A percentile compares a stretch with the other conserved stretches of the same genome.
Evolutionary conservation across 2,113 vertebrate species (phyloP).

Genomic region (Apus apus): DNA sequence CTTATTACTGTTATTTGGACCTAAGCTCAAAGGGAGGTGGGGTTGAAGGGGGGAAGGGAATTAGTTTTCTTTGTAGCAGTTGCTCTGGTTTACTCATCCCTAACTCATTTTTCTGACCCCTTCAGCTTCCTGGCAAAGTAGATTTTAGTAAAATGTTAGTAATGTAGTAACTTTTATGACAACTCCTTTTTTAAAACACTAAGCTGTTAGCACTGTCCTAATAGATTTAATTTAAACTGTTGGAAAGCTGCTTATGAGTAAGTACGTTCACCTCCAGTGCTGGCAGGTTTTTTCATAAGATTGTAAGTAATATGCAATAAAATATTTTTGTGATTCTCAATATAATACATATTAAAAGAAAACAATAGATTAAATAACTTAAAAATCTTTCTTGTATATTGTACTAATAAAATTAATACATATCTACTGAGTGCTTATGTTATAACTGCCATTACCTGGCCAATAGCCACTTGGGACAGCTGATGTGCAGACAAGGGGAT

Average conservation of each 20-base stretch:
- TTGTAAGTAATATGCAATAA: background rate
- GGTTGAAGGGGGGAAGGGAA: background rate
- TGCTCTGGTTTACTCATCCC: background rate
- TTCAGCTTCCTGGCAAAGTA: background rate
- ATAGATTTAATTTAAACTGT: background rate
- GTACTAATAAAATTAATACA: background rate
- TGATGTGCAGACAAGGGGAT: background rate
- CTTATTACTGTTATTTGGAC: background rate
- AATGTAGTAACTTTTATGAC: background rate
- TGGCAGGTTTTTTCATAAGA: background rate
- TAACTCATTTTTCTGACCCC: background rate
- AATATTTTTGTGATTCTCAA: background rate
- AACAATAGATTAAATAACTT: background rate
- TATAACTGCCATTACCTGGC: background rate
- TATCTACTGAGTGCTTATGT: background rate
- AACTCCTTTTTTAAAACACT: background rate
- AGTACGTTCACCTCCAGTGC: background rate
- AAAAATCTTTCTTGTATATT: background rate
- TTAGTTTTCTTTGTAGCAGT: background rate
- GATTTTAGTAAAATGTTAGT: background rate
- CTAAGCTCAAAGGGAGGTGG: rapidly evolving
- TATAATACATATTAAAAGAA: background rate
- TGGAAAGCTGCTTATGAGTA: background rate
- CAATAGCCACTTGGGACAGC: background rate
- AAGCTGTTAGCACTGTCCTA: background rate